These are phyloP conservation scores for Sipha flava DNA, from an alignment of 1,140 invertebrate genomes.

Conservation along the genomic window DNA sequence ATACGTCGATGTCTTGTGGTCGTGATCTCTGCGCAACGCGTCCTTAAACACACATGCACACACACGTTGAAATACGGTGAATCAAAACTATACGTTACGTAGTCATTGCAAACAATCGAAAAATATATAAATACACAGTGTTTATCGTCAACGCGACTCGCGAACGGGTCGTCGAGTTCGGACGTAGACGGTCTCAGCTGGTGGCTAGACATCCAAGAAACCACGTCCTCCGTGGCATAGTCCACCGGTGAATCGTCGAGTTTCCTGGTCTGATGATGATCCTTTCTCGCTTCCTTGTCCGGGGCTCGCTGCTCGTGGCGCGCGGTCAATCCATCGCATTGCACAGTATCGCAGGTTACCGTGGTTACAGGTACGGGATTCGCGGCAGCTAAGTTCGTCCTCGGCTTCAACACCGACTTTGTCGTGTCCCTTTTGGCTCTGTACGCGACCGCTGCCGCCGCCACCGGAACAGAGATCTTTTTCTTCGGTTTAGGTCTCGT, in stretches of 20 bases:
- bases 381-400: not conserved
- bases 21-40: not conserved
- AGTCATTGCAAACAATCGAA: too few relatives aligned
- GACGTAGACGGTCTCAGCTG: not conserved
- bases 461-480: not conserved
- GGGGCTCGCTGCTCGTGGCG: not conserved
- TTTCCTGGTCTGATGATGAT: not conserved
- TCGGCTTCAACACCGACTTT: not conserved
- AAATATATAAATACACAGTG: too few relatives aligned
- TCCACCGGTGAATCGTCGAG: not conserved
- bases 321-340: too few relatives aligned
- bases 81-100: too few relatives aligned
- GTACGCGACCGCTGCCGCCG: not conserved
- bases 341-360: too few relatives aligned
- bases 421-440: not conserved
- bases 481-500: not conserved
- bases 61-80: too few relatives aligned
- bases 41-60: not conserved
- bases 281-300: not conserved
- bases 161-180: not conserved
- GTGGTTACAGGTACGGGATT: too few relatives aligned
- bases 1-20: not conserved
- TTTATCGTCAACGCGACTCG: not conserved
- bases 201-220: conserved; percentile 22
- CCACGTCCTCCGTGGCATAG: not conserved